Conservation (phyloP, 1,140 invertebrate species). For the Zophobas atratus region DNA sequence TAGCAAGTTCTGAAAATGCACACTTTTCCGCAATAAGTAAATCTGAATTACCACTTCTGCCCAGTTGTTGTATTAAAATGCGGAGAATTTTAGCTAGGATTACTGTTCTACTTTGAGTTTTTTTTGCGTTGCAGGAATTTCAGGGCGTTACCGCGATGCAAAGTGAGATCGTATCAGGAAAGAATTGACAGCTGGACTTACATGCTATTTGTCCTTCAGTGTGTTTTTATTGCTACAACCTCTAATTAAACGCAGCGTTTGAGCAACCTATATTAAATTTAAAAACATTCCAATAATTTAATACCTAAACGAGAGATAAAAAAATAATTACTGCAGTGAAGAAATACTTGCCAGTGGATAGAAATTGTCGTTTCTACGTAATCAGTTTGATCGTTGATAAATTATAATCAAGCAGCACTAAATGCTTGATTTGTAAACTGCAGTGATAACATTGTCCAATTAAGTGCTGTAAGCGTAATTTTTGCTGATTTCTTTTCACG, state of each 20-base stretch:
- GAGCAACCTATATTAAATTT: too few species aligned
- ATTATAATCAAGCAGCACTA: too few species aligned
- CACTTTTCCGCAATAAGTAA: slow-evolving; percentile 31
- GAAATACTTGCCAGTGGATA: too few species aligned
- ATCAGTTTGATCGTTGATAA: too few species aligned
- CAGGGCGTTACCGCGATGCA: slow-evolving; percentile 12
- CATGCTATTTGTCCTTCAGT: slow-evolving; percentile 9
- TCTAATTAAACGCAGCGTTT: slow-evolving; percentile 3
- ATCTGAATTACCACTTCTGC: slow-evolving; percentile 24
- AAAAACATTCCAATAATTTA: too few species aligned
- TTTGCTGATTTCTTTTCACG: too few species aligned
- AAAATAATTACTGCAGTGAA: too few species aligned
- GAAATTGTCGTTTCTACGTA: too few species aligned
- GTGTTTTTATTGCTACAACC: slow-evolving; percentile 4
- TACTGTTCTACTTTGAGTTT: neutral
- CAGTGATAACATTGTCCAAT: too few species aligned
- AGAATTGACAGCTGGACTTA: slow-evolving; percentile 1
- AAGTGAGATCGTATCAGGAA: slow-evolving; percentile 1
- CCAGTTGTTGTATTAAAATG: slow-evolving; percentile 30
- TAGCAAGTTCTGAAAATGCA: slow-evolving; percentile 27
- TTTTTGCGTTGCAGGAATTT: slow-evolving; percentile 14
- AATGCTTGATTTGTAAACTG: too few species aligned
- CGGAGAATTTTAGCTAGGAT: slow-evolving; percentile 5
- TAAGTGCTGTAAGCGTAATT: too few species aligned
- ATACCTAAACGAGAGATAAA: too few species aligned